A percentile compares a stretch with the other conserved stretches of the same genome.
Conservation (phyloP, 2,888 invertebrate species). For the Chelonus formosanus region DNA sequence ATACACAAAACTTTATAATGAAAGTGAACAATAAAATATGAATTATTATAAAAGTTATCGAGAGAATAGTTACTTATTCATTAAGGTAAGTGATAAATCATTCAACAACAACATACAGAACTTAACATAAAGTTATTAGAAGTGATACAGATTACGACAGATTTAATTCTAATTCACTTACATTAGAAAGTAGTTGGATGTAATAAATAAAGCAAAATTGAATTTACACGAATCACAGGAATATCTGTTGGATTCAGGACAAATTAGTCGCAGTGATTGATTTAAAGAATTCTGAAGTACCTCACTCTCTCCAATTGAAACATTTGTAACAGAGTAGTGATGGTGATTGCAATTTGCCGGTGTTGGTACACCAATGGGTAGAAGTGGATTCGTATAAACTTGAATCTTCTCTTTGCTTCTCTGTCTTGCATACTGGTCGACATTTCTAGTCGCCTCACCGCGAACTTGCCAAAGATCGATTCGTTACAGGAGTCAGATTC, state of each 20-base stretch:
- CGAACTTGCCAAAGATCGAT: constrained; percentile 38
- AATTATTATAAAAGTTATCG: too few relatives aligned
- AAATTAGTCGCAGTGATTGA: constrained; percentile 11
- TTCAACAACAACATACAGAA: too few relatives aligned
- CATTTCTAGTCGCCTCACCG: constrained; percentile 28
- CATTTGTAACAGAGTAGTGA: constrained; percentile 9
- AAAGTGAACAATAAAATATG: too few relatives aligned
- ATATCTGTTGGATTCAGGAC: not conserved
- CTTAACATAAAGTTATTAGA: too few relatives aligned
- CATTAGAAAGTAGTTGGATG: too few relatives aligned
- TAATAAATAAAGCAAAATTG: too few relatives aligned
- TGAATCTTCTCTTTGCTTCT: not conserved
- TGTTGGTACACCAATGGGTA: not conserved
- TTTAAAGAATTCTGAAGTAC: constrained; percentile 1
- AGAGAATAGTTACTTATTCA: too few relatives aligned
- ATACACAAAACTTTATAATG: too few relatives aligned
- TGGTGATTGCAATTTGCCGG: constrained; percentile 13
- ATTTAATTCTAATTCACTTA: too few relatives aligned
- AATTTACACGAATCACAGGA: too few relatives aligned
- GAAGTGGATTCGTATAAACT: constrained; percentile 6
- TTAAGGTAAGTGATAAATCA: too few relatives aligned
- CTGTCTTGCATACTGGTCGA: constrained; percentile 17
- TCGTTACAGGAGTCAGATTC: constrained; percentile 31
- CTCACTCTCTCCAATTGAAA: constrained; percentile 6
- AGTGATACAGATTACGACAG: too few relatives aligned